Evolutionary conservation across 2,113 vertebrate species (phyloP).

Genomic region (Embiotoca jacksoni): DNA sequence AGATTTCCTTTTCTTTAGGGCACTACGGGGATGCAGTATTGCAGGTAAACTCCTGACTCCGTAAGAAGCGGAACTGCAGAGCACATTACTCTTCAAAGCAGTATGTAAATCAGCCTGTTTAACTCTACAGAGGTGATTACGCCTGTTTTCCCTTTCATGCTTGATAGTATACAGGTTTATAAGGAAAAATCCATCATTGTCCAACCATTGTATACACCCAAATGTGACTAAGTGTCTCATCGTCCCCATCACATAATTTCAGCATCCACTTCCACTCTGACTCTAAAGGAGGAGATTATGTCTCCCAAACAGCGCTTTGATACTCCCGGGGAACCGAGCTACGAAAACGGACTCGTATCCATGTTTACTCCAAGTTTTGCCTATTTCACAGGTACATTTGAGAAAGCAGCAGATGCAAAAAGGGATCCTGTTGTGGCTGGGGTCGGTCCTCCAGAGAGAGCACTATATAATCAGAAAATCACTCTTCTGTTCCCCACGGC

Average conservation of each 20-base stretch:
- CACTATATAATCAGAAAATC: slow-evolving; percentile 72
- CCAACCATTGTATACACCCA: background rate
- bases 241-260: background rate
- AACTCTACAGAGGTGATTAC: slow-evolving; percentile 32
- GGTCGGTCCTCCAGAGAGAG: slow-evolving; percentile 62
- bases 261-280: background rate
- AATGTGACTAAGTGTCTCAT: slow-evolving; percentile 16
- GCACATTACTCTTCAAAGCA: slow-evolving; percentile 41
- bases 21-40: background rate
- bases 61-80: background rate
- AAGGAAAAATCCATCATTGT: slow-evolving; percentile 1
- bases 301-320: slow-evolving; percentile 20
- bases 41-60: too few species aligned
- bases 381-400: slow-evolving; percentile 45
- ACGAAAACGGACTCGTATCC: slow-evolving; percentile 22
- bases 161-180: slow-evolving; percentile 13
- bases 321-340: slow-evolving; percentile 29
- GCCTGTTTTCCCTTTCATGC: slow-evolving; percentile 33
- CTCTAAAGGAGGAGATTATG: slow-evolving; percentile 40
- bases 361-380: slow-evolving; percentile 29
- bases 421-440: slow-evolving; percentile 60
- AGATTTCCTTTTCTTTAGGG: too few species aligned
- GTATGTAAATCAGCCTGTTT: slow-evolving; percentile 34
- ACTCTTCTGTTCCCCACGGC: slow-evolving; percentile 63
- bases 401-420: slow-evolving; percentile 66